These are phyloP conservation scores for Aeoliscus strigatus DNA, from an alignment of 2,797 vertebrate species.

Conservation along the genomic window DNA sequence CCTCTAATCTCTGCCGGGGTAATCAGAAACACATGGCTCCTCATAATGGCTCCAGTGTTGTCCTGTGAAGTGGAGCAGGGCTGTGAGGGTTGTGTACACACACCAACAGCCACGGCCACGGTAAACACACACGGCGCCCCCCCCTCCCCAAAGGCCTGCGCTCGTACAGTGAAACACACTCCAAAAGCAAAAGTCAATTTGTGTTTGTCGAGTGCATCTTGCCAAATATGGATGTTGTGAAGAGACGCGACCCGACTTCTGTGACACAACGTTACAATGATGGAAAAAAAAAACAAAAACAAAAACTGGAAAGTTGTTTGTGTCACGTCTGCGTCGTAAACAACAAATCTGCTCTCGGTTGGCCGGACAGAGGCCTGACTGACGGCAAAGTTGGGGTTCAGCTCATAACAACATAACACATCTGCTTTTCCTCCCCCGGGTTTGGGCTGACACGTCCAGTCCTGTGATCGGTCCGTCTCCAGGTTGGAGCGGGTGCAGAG, in stretches of 20 bases:
- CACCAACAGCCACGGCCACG: slow-evolving; percentile 12
- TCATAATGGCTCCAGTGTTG: slow-evolving; percentile 70
- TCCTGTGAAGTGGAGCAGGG: slow-evolving; percentile 40
- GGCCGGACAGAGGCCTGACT: slow-evolving; percentile 31
- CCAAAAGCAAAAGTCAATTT: too few species aligned
- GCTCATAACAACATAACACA: slow-evolving; percentile 52
- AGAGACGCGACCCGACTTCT: too few species aligned
- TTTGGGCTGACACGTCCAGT: slow-evolving; percentile 41
- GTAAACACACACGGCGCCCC: slow-evolving; percentile 25
- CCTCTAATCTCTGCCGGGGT: slow-evolving; percentile 69
- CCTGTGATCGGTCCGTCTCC: slow-evolving; percentile 61
- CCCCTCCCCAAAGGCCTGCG: slow-evolving; percentile 15
- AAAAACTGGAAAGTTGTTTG: too few species aligned
- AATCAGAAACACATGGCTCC: slow-evolving; percentile 77
- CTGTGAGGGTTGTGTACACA: slow-evolving; percentile 46
- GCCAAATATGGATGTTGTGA: too few species aligned
- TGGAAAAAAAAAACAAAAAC: too few species aligned
- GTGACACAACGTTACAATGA: too few species aligned
- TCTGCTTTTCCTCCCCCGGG: slow-evolving; percentile 48
- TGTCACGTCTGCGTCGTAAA: slow-evolving; percentile 24
- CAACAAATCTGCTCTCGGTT: slow-evolving; percentile 43
- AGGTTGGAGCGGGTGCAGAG: slow-evolving; percentile 35
- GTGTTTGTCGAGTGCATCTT: too few species aligned
- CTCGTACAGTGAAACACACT: not conserved
- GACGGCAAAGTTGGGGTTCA: slow-evolving; percentile 43